phyloP scores from a whole-genome alignment of 1,140 invertebrate genomes.

The Leptoteleia sp. region DNA sequence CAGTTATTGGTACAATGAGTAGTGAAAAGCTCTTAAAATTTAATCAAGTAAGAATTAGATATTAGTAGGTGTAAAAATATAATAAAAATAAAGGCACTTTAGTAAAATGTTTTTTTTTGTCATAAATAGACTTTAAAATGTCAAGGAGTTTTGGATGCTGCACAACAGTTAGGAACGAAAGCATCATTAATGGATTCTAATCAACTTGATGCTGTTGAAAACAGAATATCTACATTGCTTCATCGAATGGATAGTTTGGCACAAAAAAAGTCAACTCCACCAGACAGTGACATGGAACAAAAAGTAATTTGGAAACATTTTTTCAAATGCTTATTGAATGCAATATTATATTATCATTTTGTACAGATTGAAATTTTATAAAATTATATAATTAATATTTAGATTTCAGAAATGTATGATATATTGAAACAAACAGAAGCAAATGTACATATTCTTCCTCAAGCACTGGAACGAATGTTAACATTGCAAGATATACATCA shows the following conservation, averaged over 20 bases:
- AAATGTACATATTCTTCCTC: constrained; percentile 88
- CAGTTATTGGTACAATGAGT: constrained; percentile 72
- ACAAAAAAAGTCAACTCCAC: constrained; percentile 84
- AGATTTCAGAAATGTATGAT: constrained; percentile 93
- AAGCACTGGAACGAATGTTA: constrained; percentile 91
- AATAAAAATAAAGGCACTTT: neutral
- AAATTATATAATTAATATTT: constrained; percentile 25
- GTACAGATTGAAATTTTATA: too few relatives aligned
- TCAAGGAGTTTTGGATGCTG: constrained; percentile 84
- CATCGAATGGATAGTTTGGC: constrained; percentile 89
- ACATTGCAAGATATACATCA: constrained; percentile 92
- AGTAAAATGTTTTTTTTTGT: constrained; percentile 8
- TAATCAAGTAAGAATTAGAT: constrained; percentile 69
- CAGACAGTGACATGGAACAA: constrained; percentile 89
- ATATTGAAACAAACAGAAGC: constrained; percentile 91
- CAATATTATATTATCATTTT: too few relatives aligned
- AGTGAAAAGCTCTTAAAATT: constrained; percentile 74
- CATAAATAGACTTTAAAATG: constrained; percentile 70
- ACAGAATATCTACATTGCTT: constrained; percentile 86
- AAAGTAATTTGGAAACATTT: constrained; percentile 83
- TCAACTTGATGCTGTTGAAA: constrained; percentile 92
- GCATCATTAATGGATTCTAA: constrained; percentile 89
- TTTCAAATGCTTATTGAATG: too few relatives aligned
- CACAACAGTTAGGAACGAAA: constrained; percentile 88
- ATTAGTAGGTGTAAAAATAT: constrained; percentile 3